These are phyloP conservation scores for Platycheirus rosarum DNA, from an alignment of 2,888 invertebrate species.

Conservation along the genomic window DNA sequence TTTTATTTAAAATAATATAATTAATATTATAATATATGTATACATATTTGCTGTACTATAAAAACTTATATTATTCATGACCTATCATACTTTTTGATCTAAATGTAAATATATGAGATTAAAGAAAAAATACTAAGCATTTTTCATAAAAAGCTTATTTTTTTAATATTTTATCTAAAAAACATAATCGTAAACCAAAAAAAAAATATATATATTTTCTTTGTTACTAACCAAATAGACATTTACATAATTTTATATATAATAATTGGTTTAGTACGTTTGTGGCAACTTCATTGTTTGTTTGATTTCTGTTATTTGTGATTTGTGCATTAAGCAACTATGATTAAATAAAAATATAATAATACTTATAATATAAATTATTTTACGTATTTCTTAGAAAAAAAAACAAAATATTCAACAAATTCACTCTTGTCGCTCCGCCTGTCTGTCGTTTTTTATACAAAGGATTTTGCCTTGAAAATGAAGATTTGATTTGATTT, in stretches of 20 bases:
- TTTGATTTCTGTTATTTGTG: slow-evolving; percentile 8
- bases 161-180: slow-evolving; percentile 39
- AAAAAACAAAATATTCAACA: slow-evolving; percentile 10
- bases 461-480: slow-evolving; percentile 75
- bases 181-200: slow-evolving; percentile 16
- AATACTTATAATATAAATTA: slow-evolving; percentile 53
- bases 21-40: slow-evolving; percentile 18
- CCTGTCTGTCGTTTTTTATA: slow-evolving; percentile 78
- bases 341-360: slow-evolving; percentile 31
- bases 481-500: slow-evolving; percentile 66
- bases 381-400: slow-evolving; percentile 27
- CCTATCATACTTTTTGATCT: slow-evolving; percentile 29
- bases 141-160: slow-evolving; percentile 46
- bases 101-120: slow-evolving; percentile 49
- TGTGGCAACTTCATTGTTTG: slow-evolving; percentile 24
- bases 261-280: slow-evolving; percentile 24
- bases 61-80: slow-evolving; percentile 30
- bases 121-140: slow-evolving; percentile 24
- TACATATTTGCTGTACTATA: slow-evolving; percentile 32
- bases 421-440: slow-evolving; percentile 75
- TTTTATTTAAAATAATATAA: slow-evolving; percentile 16
- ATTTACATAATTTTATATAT: slow-evolving; percentile 23
- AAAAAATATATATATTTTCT: slow-evolving; percentile 30
- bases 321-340: slow-evolving; percentile 9
- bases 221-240: neutral